Conservation (phyloP, 2,888 invertebrate species). For the Entomobrya proxima region DNA sequence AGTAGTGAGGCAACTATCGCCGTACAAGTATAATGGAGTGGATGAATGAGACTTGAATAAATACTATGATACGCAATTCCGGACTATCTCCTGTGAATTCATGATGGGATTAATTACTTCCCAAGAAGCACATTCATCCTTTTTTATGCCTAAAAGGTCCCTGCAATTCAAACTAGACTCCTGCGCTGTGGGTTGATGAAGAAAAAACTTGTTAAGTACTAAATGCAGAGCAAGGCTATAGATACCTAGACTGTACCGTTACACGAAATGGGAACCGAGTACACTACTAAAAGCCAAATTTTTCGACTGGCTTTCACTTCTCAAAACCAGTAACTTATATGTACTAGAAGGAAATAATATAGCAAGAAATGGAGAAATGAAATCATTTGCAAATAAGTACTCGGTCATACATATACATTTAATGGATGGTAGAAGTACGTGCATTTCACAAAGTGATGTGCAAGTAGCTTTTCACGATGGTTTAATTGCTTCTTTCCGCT, state of each 20-base stretch:
- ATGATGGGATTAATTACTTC: slow-evolving; percentile 65
- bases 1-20: not conserved
- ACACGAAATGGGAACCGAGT: not conserved
- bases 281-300: not conserved
- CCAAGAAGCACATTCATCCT: slow-evolving; percentile 57
- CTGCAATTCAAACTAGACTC: not conserved
- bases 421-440: not conserved
- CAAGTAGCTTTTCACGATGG: not conserved
- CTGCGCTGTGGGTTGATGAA: not conserved
- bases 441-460: not conserved
- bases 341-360: not conserved
- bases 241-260: not conserved
- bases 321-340: not conserved
- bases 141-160: slow-evolving; percentile 47
- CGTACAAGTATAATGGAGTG: not conserved
- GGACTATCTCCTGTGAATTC: slow-evolving; percentile 51
- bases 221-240: not conserved
- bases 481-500: not conserved
- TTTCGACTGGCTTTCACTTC: not conserved
- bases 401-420: no score
- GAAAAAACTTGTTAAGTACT: slow-evolving; percentile 22
- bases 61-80: slow-evolving; percentile 20
- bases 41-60: slow-evolving; percentile 30
- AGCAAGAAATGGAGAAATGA: not conserved
- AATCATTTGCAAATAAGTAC: slow-evolving; percentile 47